Percentiles rank a stretch among this genome's conserved stretches.
phyloP scores from a whole-genome alignment of 2,888 invertebrate genomes.

The Xanthorhoe designata region DNA sequence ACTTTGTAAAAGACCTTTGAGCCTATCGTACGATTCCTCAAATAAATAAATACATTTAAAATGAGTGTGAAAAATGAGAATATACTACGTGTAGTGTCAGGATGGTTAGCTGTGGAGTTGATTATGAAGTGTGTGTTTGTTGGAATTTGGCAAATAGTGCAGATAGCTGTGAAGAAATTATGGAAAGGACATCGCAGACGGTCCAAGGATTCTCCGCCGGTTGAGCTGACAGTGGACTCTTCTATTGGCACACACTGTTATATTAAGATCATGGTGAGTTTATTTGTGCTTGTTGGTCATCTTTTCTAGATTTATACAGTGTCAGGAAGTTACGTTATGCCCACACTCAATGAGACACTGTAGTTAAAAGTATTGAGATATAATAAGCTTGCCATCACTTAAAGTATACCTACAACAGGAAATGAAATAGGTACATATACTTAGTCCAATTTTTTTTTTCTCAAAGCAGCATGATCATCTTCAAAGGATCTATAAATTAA shows the following conservation, averaged over 20 bases:
- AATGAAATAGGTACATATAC: no score
- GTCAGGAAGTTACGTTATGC: no score
- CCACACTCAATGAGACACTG: no score
- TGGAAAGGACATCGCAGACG: conserved; percentile 77
- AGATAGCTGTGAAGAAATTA: conserved; percentile 66
- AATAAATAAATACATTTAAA: conserved; percentile 17
- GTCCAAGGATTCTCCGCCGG: conserved; percentile 54
- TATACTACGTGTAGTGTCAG: conserved; percentile 68
- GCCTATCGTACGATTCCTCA: conserved; percentile 46
- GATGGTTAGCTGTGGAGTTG: conserved; percentile 73
- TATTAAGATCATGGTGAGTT: conserved; percentile 77
- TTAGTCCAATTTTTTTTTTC: no score
- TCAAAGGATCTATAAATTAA: no score
- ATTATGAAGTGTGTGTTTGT: conserved; percentile 67
- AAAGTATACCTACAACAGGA: no score
- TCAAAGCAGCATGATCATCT: no score
- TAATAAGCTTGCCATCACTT: no score
- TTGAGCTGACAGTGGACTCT: conserved; percentile 74
- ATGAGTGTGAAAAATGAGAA: conserved; percentile 66
- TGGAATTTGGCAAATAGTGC: conserved; percentile 72
- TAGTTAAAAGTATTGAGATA: no score
- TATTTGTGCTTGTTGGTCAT: conserved; percentile 2
- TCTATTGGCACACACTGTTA: conserved; percentile 78
- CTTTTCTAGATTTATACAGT: no score
- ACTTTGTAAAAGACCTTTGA: conserved; percentile 61